Evolutionary conservation across 1,140 invertebrate species (phyloP).

Genomic region (Caenorhabditis tropicalis): DNA sequence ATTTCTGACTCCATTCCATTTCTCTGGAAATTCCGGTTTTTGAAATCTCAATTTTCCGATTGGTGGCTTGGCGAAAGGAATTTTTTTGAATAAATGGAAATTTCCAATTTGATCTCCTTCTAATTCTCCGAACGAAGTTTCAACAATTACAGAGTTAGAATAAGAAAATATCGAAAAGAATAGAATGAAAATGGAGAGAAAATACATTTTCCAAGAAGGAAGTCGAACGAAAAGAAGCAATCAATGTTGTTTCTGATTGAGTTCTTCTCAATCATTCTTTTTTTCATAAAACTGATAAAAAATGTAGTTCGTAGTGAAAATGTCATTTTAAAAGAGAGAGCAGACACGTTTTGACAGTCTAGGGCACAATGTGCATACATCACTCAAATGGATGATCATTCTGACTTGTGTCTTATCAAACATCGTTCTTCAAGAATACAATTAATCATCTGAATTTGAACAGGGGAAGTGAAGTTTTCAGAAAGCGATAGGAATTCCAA

Average conservation of each 20-base stretch:
- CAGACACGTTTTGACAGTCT: not conserved
- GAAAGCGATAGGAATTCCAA: too few species aligned
- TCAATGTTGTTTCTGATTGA: conserved; percentile 5
- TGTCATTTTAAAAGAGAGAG: not conserved
- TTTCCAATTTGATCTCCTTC: not conserved
- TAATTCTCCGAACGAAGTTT: not conserved
- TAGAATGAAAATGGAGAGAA: not conserved
- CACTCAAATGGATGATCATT: not conserved
- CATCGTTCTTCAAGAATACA: too few species aligned
- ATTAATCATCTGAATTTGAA: too few species aligned
- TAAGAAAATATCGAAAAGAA: not conserved
- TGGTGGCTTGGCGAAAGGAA: conserved; percentile 47
- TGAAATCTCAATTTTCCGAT: conserved; percentile 33
- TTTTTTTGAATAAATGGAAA: conserved; percentile 19
- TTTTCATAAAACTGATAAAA: not conserved
- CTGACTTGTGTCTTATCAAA: not conserved
- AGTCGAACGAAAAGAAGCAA: not conserved
- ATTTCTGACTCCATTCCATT: conserved; percentile 32
- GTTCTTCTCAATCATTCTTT: not conserved
- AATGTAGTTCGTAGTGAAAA: not conserved
- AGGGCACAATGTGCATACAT: conserved; percentile 14
- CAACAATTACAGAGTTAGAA: not conserved
- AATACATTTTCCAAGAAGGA: not conserved
- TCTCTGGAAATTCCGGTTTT: not conserved
- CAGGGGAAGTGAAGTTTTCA: too few species aligned